These are phyloP conservation scores for Pachyramphus minor DNA, from an alignment of 2,113 vertebrate genomes.

Conservation along the genomic window DNA sequence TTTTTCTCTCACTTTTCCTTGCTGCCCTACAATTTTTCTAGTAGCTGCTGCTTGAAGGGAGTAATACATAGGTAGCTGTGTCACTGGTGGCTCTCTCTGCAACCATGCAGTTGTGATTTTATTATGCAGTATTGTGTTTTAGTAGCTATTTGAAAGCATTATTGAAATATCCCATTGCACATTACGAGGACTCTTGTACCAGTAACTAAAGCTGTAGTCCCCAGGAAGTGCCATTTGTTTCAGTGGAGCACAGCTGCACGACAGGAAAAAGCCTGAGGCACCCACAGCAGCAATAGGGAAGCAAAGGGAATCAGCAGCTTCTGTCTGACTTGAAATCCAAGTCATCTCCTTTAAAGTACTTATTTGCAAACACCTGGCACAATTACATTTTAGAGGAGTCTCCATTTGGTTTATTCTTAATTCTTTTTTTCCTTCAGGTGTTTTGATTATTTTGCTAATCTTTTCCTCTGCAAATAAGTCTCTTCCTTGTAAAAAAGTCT, in stretches of 20 bases:
- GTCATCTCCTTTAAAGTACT: not conserved
- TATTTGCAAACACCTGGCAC: constrained; percentile 3
- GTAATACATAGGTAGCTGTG: not conserved
- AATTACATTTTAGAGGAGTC: not conserved
- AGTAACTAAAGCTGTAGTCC: constrained; percentile 57
- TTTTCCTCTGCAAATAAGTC: not conserved
- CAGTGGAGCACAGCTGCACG: constrained; percentile 56
- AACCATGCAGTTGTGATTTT: constrained; percentile 31
- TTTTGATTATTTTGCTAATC: not conserved
- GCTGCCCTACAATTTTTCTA: not conserved
- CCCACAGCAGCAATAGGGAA: not conserved
- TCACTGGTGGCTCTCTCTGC: not conserved
- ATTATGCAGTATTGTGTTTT: constrained; percentile 30
- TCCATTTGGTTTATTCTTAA: not conserved
- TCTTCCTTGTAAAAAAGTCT: not conserved
- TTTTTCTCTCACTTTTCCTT: not conserved
- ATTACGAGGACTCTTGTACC: constrained; percentile 20
- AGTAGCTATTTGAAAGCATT: constrained; percentile 47
- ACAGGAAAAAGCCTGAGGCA: constrained; percentile 58
- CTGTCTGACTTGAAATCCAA: not conserved
- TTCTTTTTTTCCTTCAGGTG: not conserved
- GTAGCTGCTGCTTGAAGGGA: not conserved
- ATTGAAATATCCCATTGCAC: constrained; percentile 32
- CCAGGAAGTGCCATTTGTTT: constrained; percentile 57
- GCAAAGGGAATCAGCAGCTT: constrained; percentile 38